Base-by-base conservation (phyloP, 2,888 invertebrate genomes). In the Volucella inflata region DNA sequence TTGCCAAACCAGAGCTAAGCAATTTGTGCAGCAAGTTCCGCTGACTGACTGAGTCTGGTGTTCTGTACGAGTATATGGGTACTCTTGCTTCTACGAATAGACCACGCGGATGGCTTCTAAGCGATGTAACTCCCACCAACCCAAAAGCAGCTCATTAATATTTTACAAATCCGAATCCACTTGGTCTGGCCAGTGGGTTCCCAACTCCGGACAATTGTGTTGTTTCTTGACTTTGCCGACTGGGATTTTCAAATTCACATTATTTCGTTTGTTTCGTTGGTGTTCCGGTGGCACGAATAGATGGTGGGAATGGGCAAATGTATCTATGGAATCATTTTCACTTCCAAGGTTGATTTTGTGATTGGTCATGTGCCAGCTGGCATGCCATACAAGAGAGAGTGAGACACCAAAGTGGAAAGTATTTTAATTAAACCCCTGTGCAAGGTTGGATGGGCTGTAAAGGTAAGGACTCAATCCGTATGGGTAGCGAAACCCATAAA, bases 1-100 rank as follows among this genome's bases (percentile, higher is more conserved):
- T 67, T 76, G 85, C 85, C 75, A 81, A 85, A 85, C 85, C 85
- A 81, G 81, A 85, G 76, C 57, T 81, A 30, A 72, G 76, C 68
- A 85, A 81, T 85, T 85, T 81, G 76, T 64, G 30, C 30, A 85
- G 76, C 48, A 48, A 77, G 60, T 85, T 85, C 76, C 81, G 72
- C 62, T 77, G 50, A 55, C 71, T 72, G 65, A 59, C 44, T 79
- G 59, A 57, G 12, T 65, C 48, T 38, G 53, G 70, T 2, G 3
- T 14, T n/a, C 57, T n/a, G n/a, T n/a, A n/a, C n/a, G n/a, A n/a
- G 40, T 17, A 16, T 21, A 48, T 11, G 44, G 16, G n/a, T 16
- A 30, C 30, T 51, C 21, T 21, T 21, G 21, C 21, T 21, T 21
- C 3, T 30, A 30, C 30, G 30, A 30, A 6, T 60, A 14, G 17